Conservation (phyloP, 2,113 vertebrate genomes). For the Tragulus kanchil region DNA sequence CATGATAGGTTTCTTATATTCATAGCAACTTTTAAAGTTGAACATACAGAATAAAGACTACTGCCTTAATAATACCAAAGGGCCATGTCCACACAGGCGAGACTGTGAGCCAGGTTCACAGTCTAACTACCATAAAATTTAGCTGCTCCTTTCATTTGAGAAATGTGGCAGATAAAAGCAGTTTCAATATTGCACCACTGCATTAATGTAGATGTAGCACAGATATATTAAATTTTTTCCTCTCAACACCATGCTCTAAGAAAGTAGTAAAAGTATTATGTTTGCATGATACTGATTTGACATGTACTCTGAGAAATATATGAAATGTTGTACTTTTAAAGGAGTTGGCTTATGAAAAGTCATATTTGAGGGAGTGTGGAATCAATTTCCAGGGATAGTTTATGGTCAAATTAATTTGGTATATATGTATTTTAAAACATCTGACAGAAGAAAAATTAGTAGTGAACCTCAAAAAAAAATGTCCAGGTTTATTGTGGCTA, state of each 20-base stretch:
- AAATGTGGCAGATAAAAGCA: constrained; percentile 79
- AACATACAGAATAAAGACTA: constrained; percentile 70
- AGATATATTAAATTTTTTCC: constrained; percentile 78
- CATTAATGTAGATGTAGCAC: constrained; percentile 76
- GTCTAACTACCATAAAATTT: constrained; percentile 81
- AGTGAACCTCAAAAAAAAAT: constrained; percentile 39
- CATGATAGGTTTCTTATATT: constrained; percentile 65
- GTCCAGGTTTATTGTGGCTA: too few species aligned
- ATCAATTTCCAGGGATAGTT: constrained; percentile 79
- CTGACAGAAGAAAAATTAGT: constrained; percentile 49
- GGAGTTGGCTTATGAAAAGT: constrained; percentile 76
- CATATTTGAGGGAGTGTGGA: constrained; percentile 79
- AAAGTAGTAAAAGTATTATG: constrained; percentile 76
- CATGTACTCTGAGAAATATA: constrained; percentile 77
- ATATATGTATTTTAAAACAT: background rate
- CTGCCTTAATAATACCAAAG: constrained; percentile 70
- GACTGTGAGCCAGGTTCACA: constrained; percentile 70
- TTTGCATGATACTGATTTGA: constrained; percentile 80
- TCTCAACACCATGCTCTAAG: constrained; percentile 68
- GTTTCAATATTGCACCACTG: constrained; percentile 74
- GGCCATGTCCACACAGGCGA: constrained; percentile 45
- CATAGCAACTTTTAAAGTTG: constrained; percentile 71
- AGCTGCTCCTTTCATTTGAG: constrained; percentile 77
- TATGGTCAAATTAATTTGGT: constrained; percentile 75
- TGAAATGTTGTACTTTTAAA: constrained; percentile 80